Percentiles rank a stretch among this genome's conserved stretches.
Conservation (phyloP, 2,113 vertebrate genomes). For the Gorsachius goisagi region DNA sequence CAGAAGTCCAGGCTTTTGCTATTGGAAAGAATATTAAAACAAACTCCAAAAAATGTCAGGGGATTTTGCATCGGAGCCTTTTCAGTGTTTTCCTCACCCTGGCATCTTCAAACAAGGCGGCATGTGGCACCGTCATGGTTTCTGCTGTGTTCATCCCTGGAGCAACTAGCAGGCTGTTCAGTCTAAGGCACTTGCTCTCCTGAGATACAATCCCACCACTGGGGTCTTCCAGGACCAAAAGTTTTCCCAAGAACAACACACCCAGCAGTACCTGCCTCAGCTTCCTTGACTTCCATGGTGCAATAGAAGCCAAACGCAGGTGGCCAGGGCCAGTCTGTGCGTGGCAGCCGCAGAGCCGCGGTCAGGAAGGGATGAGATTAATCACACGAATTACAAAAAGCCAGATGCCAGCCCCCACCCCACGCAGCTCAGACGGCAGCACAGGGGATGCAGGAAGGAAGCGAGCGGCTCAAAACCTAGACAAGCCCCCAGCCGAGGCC, state of each 20-base stretch:
- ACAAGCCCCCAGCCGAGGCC: conserved; percentile 12
- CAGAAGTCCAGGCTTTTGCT: neutral
- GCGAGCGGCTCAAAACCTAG: neutral
- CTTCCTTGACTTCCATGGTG: neutral
- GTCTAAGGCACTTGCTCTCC: neutral
- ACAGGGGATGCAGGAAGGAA: neutral
- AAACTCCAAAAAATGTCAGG: neutral
- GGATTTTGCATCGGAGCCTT: neutral
- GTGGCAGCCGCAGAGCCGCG: neutral
- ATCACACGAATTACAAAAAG: neutral
- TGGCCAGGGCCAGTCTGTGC: neutral
- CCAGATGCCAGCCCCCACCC: neutral
- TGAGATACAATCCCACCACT: neutral
- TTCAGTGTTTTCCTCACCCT: neutral
- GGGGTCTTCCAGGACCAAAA: neutral
- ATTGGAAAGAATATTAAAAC: neutral
- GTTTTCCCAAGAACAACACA: neutral
- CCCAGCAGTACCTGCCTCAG: neutral
- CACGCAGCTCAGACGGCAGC: neutral
- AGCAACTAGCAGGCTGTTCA: neutral
- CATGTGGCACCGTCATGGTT: neutral
- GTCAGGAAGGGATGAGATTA: neutral
- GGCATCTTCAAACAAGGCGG: neutral
- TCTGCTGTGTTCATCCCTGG: neutral
- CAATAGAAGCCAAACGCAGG: neutral